Base-by-base conservation (phyloP, 2,888 invertebrate species). In the Nymphalis urticae region DNA sequence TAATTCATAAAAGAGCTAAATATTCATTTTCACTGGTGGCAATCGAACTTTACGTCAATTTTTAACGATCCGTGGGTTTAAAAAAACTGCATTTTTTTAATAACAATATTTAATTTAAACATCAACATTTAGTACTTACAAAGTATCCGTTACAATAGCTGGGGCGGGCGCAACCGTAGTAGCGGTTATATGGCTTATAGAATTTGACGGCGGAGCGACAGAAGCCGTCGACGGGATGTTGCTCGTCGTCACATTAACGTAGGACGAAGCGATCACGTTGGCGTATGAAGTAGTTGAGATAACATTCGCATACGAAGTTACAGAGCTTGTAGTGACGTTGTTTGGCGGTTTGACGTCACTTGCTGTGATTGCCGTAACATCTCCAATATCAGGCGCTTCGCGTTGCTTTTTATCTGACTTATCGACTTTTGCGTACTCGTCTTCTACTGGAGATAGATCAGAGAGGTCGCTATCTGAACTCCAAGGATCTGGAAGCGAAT, bases 381-480 rank as follows among this genome's bases (percentile, higher is more conserved):
- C 92, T 62, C 90, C 91, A 64, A 91, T 81, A 77, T 92, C 90
- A 1, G 90, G 90, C 24, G 92, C 85, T 73, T 93, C 92, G 53
- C 87, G 87, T 19, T 85, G 84, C 24, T 85, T 80, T 21, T 82
- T 80, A n/a, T 80, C 80, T 0, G 89, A 85, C 74, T 91, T 92
- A 73, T 91, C 91, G 53, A 92, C 89, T 77, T 91, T 91, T 47
- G 92, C 92, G 75, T 92, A 92, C 73, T 92, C 92, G 75, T 94
- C 95, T 76, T 97, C 96, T 64, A 97, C 96, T 0, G 97, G 97
- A 75, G 97, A 97, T 67, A 96, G 91, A 87, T 97, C 97, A 2
- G 97, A 97, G 59, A 96, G 95, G 85, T 97, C 97, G 64, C 97
- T 97, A 83, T 97, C 97, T 13, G 97, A 97, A 72, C 97, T 94